Evolutionary conservation across 2,797 vertebrate species (phyloP), one percentile per base, ranked within the genome.

Genomic region (Hydrolagus colliei): DNA sequence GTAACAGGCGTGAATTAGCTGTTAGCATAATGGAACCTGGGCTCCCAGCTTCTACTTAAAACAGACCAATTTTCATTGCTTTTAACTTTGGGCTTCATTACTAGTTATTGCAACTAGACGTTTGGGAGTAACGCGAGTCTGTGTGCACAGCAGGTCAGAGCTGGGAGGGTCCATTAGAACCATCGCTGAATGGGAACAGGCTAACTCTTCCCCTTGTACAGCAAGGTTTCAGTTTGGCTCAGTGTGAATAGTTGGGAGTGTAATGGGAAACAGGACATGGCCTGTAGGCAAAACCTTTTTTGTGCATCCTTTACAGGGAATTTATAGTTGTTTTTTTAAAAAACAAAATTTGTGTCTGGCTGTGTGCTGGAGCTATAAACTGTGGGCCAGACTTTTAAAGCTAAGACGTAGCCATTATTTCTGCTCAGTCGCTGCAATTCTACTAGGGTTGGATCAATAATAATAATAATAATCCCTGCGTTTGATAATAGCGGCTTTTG

Each of bases 191-290:
- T 41, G 8, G 79, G 32, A 71, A 8, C 1, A 35, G 65, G 32
- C 65, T 82, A 41, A 41, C 20, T 18, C 41, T 16, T 12, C 52
- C 8, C 32, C 41, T 32, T 71, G 14, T 10, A 71, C 11, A 27
- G 65, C 13, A 18, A 68, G 79, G 79, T 84, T 84, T 84, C 52
- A 71, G 79, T 84, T 71, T 41, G 41, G 52, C 65, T n/a, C 65
- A 71, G 79, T 68, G 62, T 71, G 65, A 20, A 71, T 52, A 41
- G 68, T 27, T 84, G 79, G 11, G 79, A 84, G 79, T 71, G 32
- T 67, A 84, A 84, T 84, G 10, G 65, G 79, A 84, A 84, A 71
- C 79, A 84, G 65, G 32, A 67, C 32, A 52, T 18, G 41, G 63
- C 79, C 79, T 71, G 11, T 67, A 32, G 79, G 65, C 65, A 84